Conservation (phyloP, 2,113 vertebrate genomes). For the Halichoerus grypus region DNA sequence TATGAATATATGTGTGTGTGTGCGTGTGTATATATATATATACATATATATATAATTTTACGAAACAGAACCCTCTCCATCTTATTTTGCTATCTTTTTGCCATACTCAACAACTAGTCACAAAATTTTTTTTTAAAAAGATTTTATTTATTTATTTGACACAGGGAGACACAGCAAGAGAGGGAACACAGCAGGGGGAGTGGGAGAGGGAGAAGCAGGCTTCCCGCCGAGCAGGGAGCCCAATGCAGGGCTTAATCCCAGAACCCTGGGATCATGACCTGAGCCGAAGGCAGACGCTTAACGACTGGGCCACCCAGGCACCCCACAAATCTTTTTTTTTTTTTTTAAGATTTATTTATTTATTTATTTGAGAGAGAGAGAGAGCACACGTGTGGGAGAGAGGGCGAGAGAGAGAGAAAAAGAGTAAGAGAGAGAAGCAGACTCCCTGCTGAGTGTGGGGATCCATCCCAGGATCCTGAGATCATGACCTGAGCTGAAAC, state of each 20-base stretch:
- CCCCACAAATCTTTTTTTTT: no score
- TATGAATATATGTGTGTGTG: no score
- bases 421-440: neutral
- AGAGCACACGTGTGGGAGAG: neutral
- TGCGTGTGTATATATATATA: neutral
- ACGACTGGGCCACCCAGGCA: no score
- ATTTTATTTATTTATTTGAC: no score
- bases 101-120: neutral
- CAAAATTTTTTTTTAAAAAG: neutral
- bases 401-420: neutral
- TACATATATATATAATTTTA: neutral
- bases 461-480: neutral
- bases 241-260: no score
- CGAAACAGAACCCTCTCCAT: neutral
- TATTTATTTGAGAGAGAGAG: no score
- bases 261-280: no score
- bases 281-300: no score
- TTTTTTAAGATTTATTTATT: no score
- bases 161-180: neutral
- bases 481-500: neutral
- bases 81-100: neutral
- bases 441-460: neutral
- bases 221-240: no score
- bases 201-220: no score
- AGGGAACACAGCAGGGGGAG: no score